phyloP scores from a whole-genome alignment of 1,140 invertebrate genomes.

The Leptonema lineaticorne region DNA sequence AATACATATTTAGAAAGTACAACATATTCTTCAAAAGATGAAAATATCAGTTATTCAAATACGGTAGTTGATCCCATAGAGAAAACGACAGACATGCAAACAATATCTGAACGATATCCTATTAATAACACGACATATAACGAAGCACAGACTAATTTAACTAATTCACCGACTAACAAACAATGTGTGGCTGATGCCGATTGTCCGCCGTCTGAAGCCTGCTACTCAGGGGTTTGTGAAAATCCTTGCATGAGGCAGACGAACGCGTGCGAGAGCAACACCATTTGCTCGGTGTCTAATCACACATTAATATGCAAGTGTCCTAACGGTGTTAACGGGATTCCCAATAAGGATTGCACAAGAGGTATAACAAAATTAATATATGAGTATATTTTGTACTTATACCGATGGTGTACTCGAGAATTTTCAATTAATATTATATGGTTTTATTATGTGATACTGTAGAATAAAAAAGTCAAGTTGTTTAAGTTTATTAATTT shows the following conservation, averaged over 20 bases:
- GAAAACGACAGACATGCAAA: neutral
- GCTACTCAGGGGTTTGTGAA: slow-evolving; percentile 68
- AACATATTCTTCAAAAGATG: neutral
- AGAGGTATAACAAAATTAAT: slow-evolving; percentile 57
- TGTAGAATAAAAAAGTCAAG: too few species aligned
- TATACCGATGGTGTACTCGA: too few species aligned
- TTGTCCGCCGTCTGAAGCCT: slow-evolving; percentile 66
- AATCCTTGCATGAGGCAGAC: slow-evolving; percentile 65
- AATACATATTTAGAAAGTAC: neutral
- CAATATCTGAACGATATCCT: neutral
- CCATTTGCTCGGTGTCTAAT: slow-evolving; percentile 68
- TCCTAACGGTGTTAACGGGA: slow-evolving; percentile 51
- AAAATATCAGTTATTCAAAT: neutral
- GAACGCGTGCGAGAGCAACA: slow-evolving; percentile 67
- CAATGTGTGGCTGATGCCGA: slow-evolving; percentile 66
- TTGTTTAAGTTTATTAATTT: too few species aligned
- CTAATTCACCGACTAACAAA: slow-evolving; percentile 48
- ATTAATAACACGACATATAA: slow-evolving; percentile 38
- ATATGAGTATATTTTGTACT: too few species aligned
- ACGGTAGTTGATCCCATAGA: neutral
- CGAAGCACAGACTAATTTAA: slow-evolving; percentile 45
- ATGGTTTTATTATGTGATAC: too few species aligned
- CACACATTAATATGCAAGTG: slow-evolving; percentile 73
- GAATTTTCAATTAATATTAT: too few species aligned
- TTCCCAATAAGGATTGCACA: slow-evolving; percentile 47